Evolutionary conservation across 2,797 vertebrate species (phyloP).

Genomic region (Rhynchonycteris naso): DNA sequence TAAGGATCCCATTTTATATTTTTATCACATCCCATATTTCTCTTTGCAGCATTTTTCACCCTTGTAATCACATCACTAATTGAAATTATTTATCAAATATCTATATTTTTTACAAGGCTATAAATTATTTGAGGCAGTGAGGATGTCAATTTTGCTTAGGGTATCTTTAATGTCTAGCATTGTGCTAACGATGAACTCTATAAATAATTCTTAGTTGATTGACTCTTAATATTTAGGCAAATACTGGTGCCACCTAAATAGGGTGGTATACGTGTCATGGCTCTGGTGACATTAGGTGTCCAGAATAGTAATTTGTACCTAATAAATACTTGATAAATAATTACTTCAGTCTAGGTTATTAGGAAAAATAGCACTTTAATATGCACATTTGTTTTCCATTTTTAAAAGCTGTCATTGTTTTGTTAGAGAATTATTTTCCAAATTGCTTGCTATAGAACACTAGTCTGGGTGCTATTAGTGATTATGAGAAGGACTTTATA

Average conservation of each 20-base stretch:
- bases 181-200: background rate
- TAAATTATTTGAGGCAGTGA: constrained; percentile 19
- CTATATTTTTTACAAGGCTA: background rate
- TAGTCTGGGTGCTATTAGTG: background rate
- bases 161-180: constrained; percentile 10
- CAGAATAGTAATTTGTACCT: constrained; percentile 22
- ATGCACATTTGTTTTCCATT: constrained; percentile 10
- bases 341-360: constrained; percentile 9
- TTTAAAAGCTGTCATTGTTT: constrained; percentile 46
- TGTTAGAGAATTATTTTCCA: constrained; percentile 15
- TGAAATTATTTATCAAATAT: constrained; percentile 37
- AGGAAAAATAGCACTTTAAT: constrained; percentile 33
- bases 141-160: background rate
- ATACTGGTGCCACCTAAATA: constrained; percentile 5
- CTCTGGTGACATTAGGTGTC: background rate
- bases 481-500: constrained; percentile 26
- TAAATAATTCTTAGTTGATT: constrained; percentile 18
- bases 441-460: background rate
- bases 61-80: constrained; percentile 21
- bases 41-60: background rate
- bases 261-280: background rate
- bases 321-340: constrained; percentile 30
- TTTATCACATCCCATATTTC: background rate
- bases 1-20: background rate
- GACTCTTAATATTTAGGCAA: constrained; percentile 11